Evolutionary conservation across 2,888 invertebrate species (phyloP), one percentile per base, ranked within the genome.

Genomic region (Apamea crenata): DNA sequence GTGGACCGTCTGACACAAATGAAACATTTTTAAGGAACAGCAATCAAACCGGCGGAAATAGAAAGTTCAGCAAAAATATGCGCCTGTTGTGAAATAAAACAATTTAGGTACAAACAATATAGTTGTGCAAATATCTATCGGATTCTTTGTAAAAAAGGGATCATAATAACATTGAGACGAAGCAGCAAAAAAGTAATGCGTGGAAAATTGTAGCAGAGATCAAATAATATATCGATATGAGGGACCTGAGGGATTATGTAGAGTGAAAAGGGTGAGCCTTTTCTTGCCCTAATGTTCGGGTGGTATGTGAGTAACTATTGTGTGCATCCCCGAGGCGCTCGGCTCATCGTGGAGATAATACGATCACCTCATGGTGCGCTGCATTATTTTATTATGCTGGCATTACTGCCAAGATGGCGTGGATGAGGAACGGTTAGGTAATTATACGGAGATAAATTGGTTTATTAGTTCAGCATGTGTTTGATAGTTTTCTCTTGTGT

Each of bases 321-420:
- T 40, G 70, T 83, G 84, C 80, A 83, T 65, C 84, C 82, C 84
- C 59, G 71, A 74, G 84, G 84, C 67, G 40, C 71, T 44, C 8
- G 56, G 40, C 80, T 84, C 81, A 75, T 83, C 47, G n/a, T 21
- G 40, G 25, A n/a, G 50, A 25, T 80, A 84, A 83, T 83, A 32
- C 16, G 21, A 71, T 71, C 47, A 44, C 16, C 18, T 67, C 21
- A n/a, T 25, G 36, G 25, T 66, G 29, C 70, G 29, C 82, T 82
- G 82, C 82, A 83, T 74, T 82, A 78, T 78, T 82, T 78, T 78
- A 82, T 82, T 77, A 67, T 32, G 36, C 36, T 63, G 25, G 7
- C 59, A 77, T 76, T 50, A 59, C 36, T 40, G 82, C 12, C 25
- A 53, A 61, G 65, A 77, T 61, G 59, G 59, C 36, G 61, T 67